Percentiles rank a stretch among this genome's conserved stretches.
phyloP scores from a whole-genome alignment of 2,113 vertebrate genomes.

The Pica pica region DNA sequence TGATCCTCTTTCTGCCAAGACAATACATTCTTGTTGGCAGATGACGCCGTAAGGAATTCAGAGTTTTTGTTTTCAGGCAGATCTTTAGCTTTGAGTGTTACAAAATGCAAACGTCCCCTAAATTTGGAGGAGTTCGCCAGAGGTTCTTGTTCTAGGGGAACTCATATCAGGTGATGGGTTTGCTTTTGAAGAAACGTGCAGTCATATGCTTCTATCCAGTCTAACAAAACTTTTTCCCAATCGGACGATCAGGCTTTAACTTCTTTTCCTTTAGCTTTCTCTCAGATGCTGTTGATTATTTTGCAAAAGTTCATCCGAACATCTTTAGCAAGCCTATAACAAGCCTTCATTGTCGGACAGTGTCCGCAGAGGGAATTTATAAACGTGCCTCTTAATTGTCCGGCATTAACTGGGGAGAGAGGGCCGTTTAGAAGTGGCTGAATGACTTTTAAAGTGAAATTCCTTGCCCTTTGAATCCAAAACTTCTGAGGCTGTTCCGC shows the following conservation, averaged over 20 bases:
- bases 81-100: slow-evolving; percentile 27
- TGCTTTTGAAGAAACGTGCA: not conserved
- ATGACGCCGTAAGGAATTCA: slow-evolving; percentile 43
- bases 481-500: slow-evolving; percentile 53
- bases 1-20: slow-evolving; percentile 38
- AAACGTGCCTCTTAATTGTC: slow-evolving; percentile 38
- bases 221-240: slow-evolving; percentile 65
- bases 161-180: slow-evolving; percentile 36
- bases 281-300: slow-evolving; percentile 60
- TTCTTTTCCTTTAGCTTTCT: slow-evolving; percentile 59
- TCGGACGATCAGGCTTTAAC: slow-evolving; percentile 60
- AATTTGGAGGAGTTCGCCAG: slow-evolving; percentile 37
- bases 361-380: slow-evolving; percentile 15
- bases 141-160: slow-evolving; percentile 43
- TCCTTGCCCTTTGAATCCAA: slow-evolving; percentile 48
- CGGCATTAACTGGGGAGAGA: not conserved
- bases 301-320: slow-evolving; percentile 54
- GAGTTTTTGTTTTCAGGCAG: slow-evolving; percentile 33
- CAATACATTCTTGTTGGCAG: slow-evolving; percentile 47
- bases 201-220: not conserved
- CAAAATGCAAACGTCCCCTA: not conserved
- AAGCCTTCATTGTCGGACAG: not conserved
- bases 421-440: slow-evolving; percentile 9
- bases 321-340: not conserved
- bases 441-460: slow-evolving; percentile 25